These are phyloP conservation scores for Octonoba sinensis DNA, from an alignment of 2,888 invertebrate genomes.

Conservation along the genomic window DNA sequence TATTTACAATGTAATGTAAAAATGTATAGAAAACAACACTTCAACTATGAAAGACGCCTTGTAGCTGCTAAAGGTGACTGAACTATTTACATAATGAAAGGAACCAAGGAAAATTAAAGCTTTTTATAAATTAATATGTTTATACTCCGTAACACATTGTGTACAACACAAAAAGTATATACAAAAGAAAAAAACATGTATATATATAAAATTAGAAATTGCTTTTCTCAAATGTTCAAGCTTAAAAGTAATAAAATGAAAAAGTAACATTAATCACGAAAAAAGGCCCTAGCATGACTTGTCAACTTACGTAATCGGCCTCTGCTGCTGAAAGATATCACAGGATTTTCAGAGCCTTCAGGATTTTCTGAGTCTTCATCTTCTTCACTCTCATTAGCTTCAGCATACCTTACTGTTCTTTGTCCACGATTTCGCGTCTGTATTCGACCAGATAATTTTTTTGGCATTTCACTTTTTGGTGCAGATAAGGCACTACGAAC, in stretches of 20 bases:
- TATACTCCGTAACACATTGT: too few species aligned
- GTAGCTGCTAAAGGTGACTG: too few species aligned
- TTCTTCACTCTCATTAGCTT: conserved; percentile 66
- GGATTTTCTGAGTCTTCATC: conserved; percentile 45
- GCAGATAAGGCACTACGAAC: conserved; percentile 61
- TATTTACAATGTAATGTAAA: too few species aligned
- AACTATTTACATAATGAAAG: too few species aligned
- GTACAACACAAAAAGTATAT: too few species aligned
- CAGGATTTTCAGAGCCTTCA: conserved; percentile 66
- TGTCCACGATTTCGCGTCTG: conserved; percentile 69
- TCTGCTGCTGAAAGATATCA: conserved; percentile 78
- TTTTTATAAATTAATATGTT: too few species aligned
- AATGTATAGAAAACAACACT: too few species aligned
- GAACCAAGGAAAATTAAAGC: too few species aligned
- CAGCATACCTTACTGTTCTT: conserved; percentile 70
- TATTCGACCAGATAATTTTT: conserved; percentile 26
- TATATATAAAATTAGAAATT: neutral
- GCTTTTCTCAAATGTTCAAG: neutral
- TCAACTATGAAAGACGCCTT: too few species aligned
- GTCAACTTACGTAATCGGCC: conserved; percentile 88
- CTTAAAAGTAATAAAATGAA: neutral
- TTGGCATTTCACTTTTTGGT: neutral
- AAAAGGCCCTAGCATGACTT: conserved; percentile 68
- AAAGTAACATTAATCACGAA: conserved; percentile 41
- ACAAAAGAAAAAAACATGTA: neutral